Evolutionary conservation across 2,113 vertebrate genomes (phyloP).

Genomic region (Charina bottae): DNA sequence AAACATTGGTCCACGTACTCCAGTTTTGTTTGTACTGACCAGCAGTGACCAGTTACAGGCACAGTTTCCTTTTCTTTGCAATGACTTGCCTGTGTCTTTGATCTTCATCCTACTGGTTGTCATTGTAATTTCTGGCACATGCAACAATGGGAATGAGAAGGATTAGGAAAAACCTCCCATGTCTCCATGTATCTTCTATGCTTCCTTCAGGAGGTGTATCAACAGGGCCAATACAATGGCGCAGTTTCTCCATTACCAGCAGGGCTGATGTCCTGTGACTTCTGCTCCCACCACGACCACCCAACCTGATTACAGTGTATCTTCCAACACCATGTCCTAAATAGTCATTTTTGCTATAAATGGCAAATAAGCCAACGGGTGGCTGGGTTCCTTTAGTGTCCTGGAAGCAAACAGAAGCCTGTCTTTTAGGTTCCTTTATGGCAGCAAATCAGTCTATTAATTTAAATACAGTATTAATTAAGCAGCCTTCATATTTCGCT

Average conservation of each 20-base stretch:
- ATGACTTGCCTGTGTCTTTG: not conserved
- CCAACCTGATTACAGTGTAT: not conserved
- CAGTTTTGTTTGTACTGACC: not conserved
- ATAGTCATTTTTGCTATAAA: not conserved
- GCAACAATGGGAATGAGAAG: not conserved
- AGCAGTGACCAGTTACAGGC: not conserved
- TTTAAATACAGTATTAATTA: not conserved
- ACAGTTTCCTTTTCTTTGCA: not conserved
- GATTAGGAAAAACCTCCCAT: not conserved
- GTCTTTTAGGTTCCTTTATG: not conserved
- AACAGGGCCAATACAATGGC: not conserved
- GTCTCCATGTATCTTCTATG: not conserved
- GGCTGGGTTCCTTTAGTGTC: not conserved
- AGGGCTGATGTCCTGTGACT: not conserved
- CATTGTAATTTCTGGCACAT: not conserved
- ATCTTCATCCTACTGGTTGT: not conserved
- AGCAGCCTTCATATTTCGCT: not conserved
- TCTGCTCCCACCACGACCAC: not conserved
- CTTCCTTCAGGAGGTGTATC: not conserved
- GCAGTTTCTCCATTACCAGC: not conserved
- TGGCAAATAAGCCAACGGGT: not conserved
- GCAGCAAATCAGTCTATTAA: not conserved
- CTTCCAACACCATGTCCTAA: not conserved
- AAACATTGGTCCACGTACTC: not conserved
- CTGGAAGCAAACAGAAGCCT: not conserved